phyloP scores from a whole-genome alignment of 1,140 invertebrate genomes.

The Leptinotarsa undecemlineata region DNA sequence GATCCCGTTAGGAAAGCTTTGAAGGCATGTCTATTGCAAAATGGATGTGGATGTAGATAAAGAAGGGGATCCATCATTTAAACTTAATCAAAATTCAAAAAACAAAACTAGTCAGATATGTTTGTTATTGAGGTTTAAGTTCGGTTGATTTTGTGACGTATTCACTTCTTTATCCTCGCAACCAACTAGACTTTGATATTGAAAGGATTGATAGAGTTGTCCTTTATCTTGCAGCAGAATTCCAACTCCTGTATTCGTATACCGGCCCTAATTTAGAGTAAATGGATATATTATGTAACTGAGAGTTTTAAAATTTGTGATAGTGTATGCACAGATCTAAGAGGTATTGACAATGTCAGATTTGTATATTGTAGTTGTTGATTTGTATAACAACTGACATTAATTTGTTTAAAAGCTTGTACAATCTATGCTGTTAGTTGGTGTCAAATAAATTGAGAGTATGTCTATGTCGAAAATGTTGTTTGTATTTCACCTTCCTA shows the following conservation, averaged over 20 bases:
- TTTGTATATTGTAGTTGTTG: constrained; percentile 52
- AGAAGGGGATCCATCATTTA: no score
- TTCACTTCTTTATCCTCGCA: no score
- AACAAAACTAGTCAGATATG: no score
- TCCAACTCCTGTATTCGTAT: neutral
- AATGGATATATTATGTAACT: constrained; percentile 13
- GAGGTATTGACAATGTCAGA: constrained; percentile 54
- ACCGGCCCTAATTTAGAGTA: neutral
- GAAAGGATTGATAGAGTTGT: neutral
- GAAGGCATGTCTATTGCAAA: no score
- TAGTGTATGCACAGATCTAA: constrained; percentile 43
- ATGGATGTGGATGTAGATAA: no score
- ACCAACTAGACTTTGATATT: no score
- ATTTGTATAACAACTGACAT: constrained; percentile 49
- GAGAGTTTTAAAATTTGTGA: constrained; percentile 43
- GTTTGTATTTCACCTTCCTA: neutral
- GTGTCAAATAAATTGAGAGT: constrained; percentile 49
- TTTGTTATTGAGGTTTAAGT: no score
- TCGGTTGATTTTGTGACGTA: no score
- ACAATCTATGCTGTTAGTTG: constrained; percentile 53
- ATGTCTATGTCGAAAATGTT: constrained; percentile 21
- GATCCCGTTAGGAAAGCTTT: no score
- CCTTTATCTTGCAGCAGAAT: neutral
- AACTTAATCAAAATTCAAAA: no score
- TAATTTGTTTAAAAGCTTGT: constrained; percentile 49